Evolutionary conservation across 2,797 vertebrate species (phyloP).

Genomic region (Notoglanidium macrostoma): DNA sequence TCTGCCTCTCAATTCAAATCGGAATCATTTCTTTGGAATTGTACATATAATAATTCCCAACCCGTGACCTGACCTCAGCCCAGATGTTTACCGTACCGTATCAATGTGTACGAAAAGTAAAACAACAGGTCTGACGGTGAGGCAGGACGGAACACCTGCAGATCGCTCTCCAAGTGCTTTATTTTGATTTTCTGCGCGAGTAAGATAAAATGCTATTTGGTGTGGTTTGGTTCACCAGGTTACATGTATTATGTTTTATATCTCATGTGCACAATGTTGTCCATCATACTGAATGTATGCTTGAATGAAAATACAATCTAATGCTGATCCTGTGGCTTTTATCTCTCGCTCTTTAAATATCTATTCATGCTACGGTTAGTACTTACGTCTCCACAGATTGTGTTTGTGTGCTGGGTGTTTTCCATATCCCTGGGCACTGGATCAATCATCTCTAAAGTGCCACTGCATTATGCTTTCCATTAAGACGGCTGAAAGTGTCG

Average conservation of each 20-base stretch:
- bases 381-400: conserved; percentile 30
- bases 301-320: conserved; percentile 6
- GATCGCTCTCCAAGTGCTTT: not conserved
- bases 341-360: conserved; percentile 27
- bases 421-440: conserved; percentile 60
- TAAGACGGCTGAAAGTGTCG: conserved; percentile 42
- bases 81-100: not conserved
- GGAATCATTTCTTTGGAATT: not conserved
- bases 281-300: not conserved
- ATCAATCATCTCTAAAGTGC: conserved; percentile 56
- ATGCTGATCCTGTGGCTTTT: conserved; percentile 24
- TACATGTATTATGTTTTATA: not conserved
- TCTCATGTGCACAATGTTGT: conserved; percentile 7
- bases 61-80: not conserved
- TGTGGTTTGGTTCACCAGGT: not conserved
- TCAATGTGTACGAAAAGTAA: not conserved
- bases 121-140: not conserved
- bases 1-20: not conserved
- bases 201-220: not conserved
- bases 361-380: conserved; percentile 34
- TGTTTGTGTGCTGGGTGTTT: conserved; percentile 40
- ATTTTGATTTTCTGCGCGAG: not conserved
- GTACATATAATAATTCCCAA: not conserved
- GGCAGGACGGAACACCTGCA: not conserved
- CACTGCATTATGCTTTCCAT: conserved; percentile 61